phyloP scores from a whole-genome alignment of 2,888 invertebrate species.

The Fabriciana adippe region DNA sequence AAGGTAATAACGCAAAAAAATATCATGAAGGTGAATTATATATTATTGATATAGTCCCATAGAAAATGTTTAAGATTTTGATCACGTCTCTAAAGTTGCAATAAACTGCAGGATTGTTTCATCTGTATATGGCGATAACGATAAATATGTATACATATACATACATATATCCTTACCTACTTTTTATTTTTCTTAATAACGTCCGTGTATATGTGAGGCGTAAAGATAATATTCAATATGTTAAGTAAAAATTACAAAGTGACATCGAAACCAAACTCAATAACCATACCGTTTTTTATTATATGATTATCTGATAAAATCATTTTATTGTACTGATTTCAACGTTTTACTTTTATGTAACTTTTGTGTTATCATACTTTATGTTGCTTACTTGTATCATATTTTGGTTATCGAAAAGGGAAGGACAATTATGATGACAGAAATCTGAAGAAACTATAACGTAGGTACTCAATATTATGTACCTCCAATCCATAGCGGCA shows the following conservation, averaged over 20 bases:
- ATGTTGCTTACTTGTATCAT: neutral
- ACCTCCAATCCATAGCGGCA: conserved; percentile 8
- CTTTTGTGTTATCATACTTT: conserved; percentile 6
- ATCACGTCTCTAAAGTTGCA: too few species aligned
- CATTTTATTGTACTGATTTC: conserved; percentile 10
- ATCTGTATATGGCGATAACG: too few species aligned
- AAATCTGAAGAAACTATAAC: conserved; percentile 7
- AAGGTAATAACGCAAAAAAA: conserved; percentile 38
- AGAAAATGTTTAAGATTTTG: too few species aligned
- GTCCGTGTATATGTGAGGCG: too few species aligned
- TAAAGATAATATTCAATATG: neutral
- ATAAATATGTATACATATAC: too few species aligned
- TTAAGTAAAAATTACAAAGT: neutral
- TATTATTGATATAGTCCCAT: neutral
- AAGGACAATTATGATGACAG: conserved; percentile 22
- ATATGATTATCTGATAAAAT: conserved; percentile 37
- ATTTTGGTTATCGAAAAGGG: conserved; percentile 31
- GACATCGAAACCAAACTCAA: conserved; percentile 4
- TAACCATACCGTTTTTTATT: neutral
- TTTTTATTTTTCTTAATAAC: too few species aligned
- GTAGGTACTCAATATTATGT: neutral
- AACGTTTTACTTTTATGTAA: conserved; percentile 10
- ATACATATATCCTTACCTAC: too few species aligned
- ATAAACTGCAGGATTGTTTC: too few species aligned
- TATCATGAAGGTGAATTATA: neutral